Evolutionary conservation across 2,888 invertebrate genomes (phyloP).

Genomic region (Hypsopygia costalis): DNA sequence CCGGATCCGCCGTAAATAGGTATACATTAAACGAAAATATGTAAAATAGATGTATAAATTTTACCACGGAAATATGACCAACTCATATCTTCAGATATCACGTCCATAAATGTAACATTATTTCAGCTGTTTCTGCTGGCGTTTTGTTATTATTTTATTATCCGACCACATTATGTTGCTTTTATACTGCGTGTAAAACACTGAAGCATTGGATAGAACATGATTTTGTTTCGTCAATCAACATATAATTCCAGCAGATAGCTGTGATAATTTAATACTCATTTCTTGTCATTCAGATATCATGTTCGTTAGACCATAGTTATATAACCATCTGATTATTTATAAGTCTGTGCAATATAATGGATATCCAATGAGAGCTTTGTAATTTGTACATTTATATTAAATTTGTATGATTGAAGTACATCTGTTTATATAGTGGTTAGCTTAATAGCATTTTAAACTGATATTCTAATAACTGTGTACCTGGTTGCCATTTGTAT

Average conservation of each 20-base stretch:
- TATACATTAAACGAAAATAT: too few relatives aligned
- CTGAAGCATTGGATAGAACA: too few relatives aligned
- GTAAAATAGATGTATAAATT: too few relatives aligned
- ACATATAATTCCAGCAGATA: slow-evolving; percentile 5
- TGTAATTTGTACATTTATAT: slow-evolving; percentile 40
- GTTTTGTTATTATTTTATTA: too few relatives aligned
- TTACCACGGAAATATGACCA: too few relatives aligned
- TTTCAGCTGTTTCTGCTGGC: slow-evolving; percentile 7
- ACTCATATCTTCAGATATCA: too few relatives aligned
- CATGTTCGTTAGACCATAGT: neutral
- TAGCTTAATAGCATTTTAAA: slow-evolving; percentile 32
- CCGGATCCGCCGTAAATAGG: too few relatives aligned
- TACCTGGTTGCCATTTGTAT: slow-evolving; percentile 43
- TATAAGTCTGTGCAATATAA: slow-evolving; percentile 23
- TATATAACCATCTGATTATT: slow-evolving; percentile 9
- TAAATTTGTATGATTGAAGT: slow-evolving; percentile 31
- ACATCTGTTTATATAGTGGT: slow-evolving; percentile 25
- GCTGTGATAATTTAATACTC: slow-evolving; percentile 14
- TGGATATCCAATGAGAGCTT: slow-evolving; percentile 29
- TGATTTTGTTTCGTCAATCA: too few relatives aligned
- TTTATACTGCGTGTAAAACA: too few relatives aligned
- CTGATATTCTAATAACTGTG: slow-evolving; percentile 40
- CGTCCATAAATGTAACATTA: neutral
- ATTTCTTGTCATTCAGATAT: slow-evolving; percentile 4
- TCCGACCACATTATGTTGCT: too few relatives aligned